Evolutionary conservation across 2,888 invertebrate species (phyloP).

Genomic region (Drosophila barbarae): DNA sequence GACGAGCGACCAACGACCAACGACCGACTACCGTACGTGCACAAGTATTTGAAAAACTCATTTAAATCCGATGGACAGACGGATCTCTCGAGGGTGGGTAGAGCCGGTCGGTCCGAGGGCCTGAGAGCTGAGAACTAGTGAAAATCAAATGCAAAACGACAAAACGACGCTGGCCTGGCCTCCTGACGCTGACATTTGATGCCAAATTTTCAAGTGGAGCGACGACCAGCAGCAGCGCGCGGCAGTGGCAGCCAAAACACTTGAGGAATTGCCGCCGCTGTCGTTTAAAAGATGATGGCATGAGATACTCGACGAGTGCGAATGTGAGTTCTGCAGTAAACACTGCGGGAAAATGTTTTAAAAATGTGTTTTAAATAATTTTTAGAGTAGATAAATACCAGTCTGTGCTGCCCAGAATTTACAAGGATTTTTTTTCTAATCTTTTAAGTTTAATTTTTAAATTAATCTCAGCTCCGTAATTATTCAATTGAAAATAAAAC

Average conservation of each 20-base stretch:
- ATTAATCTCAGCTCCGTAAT: neutral
- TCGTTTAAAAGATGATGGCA: slow-evolving; percentile 73
- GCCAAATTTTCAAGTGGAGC: slow-evolving; percentile 74
- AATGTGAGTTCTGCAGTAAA: slow-evolving; percentile 10
- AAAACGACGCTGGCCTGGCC: slow-evolving; percentile 28
- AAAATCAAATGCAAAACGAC: slow-evolving; percentile 69
- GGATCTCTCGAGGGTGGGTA: slow-evolving; percentile 29
- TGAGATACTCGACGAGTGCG: slow-evolving; percentile 62
- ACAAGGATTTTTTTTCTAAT: neutral
- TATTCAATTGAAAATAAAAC: too few relatives aligned
- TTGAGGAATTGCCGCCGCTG: slow-evolving; percentile 73
- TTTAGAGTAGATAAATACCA: neutral
- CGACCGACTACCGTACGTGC: slow-evolving; percentile 59
- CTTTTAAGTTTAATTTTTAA: neutral
- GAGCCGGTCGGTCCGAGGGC: neutral
- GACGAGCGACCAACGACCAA: slow-evolving; percentile 6
- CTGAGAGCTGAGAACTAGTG: slow-evolving; percentile 48
- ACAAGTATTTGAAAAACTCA: slow-evolving; percentile 75
- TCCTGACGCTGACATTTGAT: slow-evolving; percentile 72
- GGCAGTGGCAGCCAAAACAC: slow-evolving; percentile 62
- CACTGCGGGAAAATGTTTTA: neutral
- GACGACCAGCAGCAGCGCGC: slow-evolving; percentile 34
- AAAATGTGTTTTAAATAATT: neutral
- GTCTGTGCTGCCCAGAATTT: too few relatives aligned
- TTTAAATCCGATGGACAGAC: slow-evolving; percentile 65